These are phyloP conservation scores for Brenthis ino DNA, from an alignment of 2,888 invertebrate genomes.

Conservation along the genomic window DNA sequence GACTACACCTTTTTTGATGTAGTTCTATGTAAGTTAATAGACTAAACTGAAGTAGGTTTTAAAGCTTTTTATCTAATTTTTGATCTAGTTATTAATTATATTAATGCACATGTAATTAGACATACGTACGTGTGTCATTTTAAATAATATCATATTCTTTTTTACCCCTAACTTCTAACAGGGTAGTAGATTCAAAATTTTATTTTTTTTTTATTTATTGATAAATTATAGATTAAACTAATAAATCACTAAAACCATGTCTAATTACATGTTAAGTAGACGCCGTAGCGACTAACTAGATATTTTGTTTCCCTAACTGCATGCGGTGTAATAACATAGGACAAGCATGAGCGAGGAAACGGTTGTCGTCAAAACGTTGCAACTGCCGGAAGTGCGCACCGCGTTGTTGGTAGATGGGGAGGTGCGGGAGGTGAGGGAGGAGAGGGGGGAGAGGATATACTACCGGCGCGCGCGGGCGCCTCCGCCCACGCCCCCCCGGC, in stretches of 20 bases:
- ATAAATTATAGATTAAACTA: not conserved
- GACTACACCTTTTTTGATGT: constrained; percentile 3
- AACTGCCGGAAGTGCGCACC: constrained; percentile 66
- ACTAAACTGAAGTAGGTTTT: not conserved
- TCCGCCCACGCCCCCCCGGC: constrained; percentile 66
- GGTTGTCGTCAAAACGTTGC: constrained; percentile 64
- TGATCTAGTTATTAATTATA: constrained; percentile 16
- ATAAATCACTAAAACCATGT: not conserved
- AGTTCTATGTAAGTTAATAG: constrained; percentile 7
- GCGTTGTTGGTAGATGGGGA: constrained; percentile 58
- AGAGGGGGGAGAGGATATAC: constrained; percentile 46
- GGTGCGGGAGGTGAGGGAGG: constrained; percentile 36
- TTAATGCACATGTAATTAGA: constrained; percentile 29
- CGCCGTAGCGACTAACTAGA: constrained; percentile 41
- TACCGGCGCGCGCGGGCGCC: constrained; percentile 58
- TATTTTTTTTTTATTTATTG: not conserved
- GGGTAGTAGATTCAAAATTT: not conserved
- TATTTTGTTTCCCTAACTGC: constrained; percentile 54
- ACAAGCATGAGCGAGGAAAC: constrained; percentile 65
- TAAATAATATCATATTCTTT: not conserved
- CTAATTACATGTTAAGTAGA: constrained; percentile 17
- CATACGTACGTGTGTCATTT: not conserved
- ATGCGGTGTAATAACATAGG: constrained; percentile 61
- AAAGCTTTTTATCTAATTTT: constrained; percentile 23
- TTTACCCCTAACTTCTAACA: constrained; percentile 4